Base-by-base conservation (phyloP, 2,113 vertebrate genomes). In the Parus major region DNA sequence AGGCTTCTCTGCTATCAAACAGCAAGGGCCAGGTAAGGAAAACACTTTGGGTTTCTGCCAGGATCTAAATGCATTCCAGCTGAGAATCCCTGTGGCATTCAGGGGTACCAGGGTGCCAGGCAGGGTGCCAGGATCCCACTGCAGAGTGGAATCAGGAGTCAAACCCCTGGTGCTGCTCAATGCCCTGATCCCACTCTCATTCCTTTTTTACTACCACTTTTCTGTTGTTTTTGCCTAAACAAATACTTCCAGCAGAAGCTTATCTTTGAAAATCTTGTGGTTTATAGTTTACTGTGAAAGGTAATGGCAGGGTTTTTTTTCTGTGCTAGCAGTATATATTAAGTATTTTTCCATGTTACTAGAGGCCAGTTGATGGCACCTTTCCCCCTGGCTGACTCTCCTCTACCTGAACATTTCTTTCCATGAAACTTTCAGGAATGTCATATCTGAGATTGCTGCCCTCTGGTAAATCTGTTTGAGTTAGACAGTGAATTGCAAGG, bases 401-500 rank as follows among this genome's bases (percentile, higher is more conserved):
- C 29, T 77, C 82, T 81, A 29, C 59, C 33, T 81, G 82, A 55
- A 42, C 59, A 66, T 33, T 3, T 9, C 80, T 78, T 88, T 81
- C 23, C 86, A 83, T 44, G 50, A 95, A 82, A 81, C 78, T 83
- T 90, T 70, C 64, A 88, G 80, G 79, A 93, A 92, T 73, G 80
- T 39, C 61, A 9, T 57, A 55, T 29, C 50, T 66, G 85, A 92
- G 49, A 82, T 46, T 61, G 59, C 52, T 95, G 77, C 77, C 86
- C 72, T 68, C 82, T 39, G 63, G 53, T 59, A 85, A 72, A 27
- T 36, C 49, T 86, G 63, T 50, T 25, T 8, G 25, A 69, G 35
- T 28, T 53, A 65, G 28, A 31, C 20, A 56, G 19, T 6, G 35
- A 52, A 36, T n/a, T 71, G 19, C 18, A 47, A 65, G 31, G 49